Evolutionary conservation across 2,888 invertebrate genomes (phyloP), one percentile per base, ranked within the genome.

Genomic region (Acrobasis repandana): DNA sequence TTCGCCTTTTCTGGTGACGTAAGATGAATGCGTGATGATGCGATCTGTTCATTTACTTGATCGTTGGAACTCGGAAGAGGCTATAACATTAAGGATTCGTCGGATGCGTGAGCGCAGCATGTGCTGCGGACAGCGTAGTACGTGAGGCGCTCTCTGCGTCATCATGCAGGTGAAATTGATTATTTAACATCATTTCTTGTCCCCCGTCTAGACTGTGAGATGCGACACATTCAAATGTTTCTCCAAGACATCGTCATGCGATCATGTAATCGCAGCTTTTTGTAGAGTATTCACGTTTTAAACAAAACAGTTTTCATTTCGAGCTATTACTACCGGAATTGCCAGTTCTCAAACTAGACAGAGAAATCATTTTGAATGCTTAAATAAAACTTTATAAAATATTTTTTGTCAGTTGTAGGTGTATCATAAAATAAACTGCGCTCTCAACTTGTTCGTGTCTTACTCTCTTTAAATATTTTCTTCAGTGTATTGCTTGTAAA

Each of bases 31-130:
- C 78, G 81, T 79, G 85, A 80, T 79, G 80, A 77, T 82, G 81
- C 75, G 81, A 79, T 76, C 78, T 73, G 75, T 77, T 82, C 80
- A 83, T 83, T 86, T 82, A 81, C 83, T 78, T 79, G 81, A 82
- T 74, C 71, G 74, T 76, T 77, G 75, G 76, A 80, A 82, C 82
- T 77, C 77, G 75, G 76, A 80, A 82, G 82, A 81, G 73, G 74
- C 75, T 75, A 68, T 65, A 67, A 75, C 74, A 79, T 86, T 85
- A 83, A 81, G 84, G 83, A 87, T 81, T 78, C 79, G 66, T 56
- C 54, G 58, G 65, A 63, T 64, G 65, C 38, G 18, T 38, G 54
- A 38, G 54, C 54, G 54, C 18, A 54, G 16, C 14, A 11, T 43
- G 8, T 38, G 10, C 10, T 1, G 14, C n/a, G 43, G 11, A n/a